These are phyloP conservation scores for Amphipyra berbera DNA, from an alignment of 2,888 invertebrate species.

Conservation along the genomic window DNA sequence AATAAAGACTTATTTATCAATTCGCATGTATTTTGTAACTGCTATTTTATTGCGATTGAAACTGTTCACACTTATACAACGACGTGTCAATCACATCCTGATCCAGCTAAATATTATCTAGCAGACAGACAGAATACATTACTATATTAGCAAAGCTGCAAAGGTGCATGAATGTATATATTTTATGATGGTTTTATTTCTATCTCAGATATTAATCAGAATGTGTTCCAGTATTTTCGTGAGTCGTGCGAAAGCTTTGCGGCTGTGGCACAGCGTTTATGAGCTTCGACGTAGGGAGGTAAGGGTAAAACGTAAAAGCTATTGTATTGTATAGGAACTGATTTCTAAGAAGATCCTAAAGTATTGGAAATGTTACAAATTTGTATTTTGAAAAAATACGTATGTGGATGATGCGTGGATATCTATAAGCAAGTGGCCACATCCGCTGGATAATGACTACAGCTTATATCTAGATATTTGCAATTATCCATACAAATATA, in stretches of 20 bases:
- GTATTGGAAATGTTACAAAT: slow-evolving; percentile 89
- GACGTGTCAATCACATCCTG: slow-evolving; percentile 18
- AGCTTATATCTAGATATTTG: slow-evolving; percentile 52
- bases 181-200: slow-evolving; percentile 62
- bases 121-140: slow-evolving; percentile 14
- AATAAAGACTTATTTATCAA: slow-evolving; percentile 35
- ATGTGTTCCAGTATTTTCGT: slow-evolving; percentile 77
- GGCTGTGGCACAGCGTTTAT: slow-evolving; percentile 80
- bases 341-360: slow-evolving; percentile 86
- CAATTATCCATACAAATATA: slow-evolving; percentile 52
- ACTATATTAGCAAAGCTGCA: not conserved
- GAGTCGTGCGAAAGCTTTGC: slow-evolving; percentile 76
- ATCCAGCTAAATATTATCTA: slow-evolving; percentile 21
- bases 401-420: slow-evolving; percentile 61
- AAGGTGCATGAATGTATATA: slow-evolving; percentile 24
- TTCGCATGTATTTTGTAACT: slow-evolving; percentile 20
- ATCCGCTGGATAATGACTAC: slow-evolving; percentile 29
- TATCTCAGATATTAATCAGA: slow-evolving; percentile 81
- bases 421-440: slow-evolving; percentile 38
- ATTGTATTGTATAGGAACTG: slow-evolving; percentile 82
- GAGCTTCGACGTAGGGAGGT: slow-evolving; percentile 87
- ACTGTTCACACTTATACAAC: slow-evolving; percentile 21
- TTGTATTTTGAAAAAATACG: slow-evolving; percentile 80
- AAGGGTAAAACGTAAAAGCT: slow-evolving; percentile 85
- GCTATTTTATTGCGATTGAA: slow-evolving; percentile 39